phyloP scores from a whole-genome alignment of 2,888 invertebrate species.

The Rotaria macrura region DNA sequence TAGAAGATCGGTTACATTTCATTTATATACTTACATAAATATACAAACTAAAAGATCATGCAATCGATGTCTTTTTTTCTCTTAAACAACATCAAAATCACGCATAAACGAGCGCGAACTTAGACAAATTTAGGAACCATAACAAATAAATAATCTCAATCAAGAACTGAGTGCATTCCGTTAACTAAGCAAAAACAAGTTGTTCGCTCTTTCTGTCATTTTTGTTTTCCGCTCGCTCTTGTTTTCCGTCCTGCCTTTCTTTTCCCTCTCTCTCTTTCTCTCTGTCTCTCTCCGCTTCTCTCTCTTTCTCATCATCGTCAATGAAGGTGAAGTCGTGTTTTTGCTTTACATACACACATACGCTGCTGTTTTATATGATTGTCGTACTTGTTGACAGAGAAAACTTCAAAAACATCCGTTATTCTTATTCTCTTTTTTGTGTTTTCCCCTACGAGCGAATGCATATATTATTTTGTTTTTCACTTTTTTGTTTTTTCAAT shows the following conservation, averaged over 20 bases:
- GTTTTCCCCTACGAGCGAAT: not conserved
- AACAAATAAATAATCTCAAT: not conserved
- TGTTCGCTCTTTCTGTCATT: not conserved
- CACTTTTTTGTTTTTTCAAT: not conserved
- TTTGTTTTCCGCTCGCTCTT: not conserved
- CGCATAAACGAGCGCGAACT: not conserved
- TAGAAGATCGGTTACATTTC: not conserved
- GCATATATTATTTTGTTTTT: not conserved
- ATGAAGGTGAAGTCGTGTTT: not conserved
- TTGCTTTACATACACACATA: not conserved
- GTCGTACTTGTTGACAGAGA: not conserved
- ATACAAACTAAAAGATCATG: not conserved
- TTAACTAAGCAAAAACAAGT: not conserved
- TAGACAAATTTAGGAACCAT: not conserved
- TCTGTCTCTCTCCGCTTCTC: not conserved
- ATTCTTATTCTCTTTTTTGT: not conserved
- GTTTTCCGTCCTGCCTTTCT: not conserved
- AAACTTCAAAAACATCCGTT: constrained; percentile 4
- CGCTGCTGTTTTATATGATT: not conserved
- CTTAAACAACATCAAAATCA: not conserved
- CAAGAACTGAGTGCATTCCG: not conserved
- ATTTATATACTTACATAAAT: not conserved
- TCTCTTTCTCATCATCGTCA: not conserved
- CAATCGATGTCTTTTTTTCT: not conserved
- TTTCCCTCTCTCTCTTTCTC: not conserved